These are phyloP conservation scores for Machimus rusticus DNA, from an alignment of 2,888 invertebrate species.

Conservation along the genomic window DNA sequence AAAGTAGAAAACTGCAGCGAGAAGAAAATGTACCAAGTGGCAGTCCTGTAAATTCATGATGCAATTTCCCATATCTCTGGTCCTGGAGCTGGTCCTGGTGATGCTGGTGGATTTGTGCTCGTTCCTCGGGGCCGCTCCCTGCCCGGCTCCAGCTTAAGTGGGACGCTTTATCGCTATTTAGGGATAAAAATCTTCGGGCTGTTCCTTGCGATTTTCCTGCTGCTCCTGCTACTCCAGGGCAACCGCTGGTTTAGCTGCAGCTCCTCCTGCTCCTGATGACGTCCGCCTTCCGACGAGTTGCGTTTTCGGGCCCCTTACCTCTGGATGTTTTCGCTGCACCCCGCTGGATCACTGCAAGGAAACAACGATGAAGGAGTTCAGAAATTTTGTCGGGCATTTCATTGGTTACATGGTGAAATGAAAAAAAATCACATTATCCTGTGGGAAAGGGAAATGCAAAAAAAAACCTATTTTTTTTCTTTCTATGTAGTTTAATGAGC, in stretches of 20 bases:
- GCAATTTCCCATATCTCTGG: conserved; percentile 49
- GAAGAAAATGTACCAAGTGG: conserved; percentile 51
- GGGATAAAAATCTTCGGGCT: conserved; percentile 17
- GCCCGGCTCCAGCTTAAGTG: conserved; percentile 21
- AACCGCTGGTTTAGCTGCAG: background rate
- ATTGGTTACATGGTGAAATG: background rate
- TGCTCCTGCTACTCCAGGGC: background rate
- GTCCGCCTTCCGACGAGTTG: background rate
- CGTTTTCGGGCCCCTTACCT: background rate
- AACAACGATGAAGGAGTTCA: background rate
- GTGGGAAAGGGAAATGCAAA: background rate
- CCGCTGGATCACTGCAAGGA: background rate
- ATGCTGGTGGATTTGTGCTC: conserved; percentile 43
- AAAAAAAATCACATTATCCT: background rate
- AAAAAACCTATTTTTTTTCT: background rate
- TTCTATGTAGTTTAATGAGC: background rate
- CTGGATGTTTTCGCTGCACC: background rate
- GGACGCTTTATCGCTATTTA: conserved; percentile 23
- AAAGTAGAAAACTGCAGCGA: conserved; percentile 51
- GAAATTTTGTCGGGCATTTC: background rate
- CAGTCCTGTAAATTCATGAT: conserved; percentile 52
- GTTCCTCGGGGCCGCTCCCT: background rate
- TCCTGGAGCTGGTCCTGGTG: background rate
- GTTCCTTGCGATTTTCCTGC: background rate
- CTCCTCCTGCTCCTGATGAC: background rate